A percentile compares a stretch with the other conserved stretches of the same genome.
These are phyloP conservation scores for Magallana ariakensis DNA, from an alignment of 1,140 invertebrate species.

Conservation along the genomic window DNA sequence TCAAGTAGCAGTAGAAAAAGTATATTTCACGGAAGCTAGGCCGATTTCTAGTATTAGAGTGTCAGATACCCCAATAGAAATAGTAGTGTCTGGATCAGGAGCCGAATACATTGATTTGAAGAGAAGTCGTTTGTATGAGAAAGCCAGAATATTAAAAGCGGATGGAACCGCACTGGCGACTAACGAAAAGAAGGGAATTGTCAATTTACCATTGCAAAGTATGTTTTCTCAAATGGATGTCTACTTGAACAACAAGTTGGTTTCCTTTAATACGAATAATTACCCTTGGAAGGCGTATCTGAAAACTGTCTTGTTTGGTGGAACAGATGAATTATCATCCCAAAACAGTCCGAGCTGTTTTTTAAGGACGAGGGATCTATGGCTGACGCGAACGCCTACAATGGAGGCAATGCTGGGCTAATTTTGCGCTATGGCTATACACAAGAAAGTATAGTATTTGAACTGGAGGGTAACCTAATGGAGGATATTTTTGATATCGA, in stretches of 20 bases:
- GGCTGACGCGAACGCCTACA: constrained; percentile 35
- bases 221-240: constrained; percentile 56
- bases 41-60: constrained; percentile 38
- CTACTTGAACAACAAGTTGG: constrained; percentile 54
- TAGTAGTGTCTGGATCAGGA: constrained; percentile 47
- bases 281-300: constrained; percentile 54
- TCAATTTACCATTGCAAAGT: constrained; percentile 54
- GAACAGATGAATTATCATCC: constrained; percentile 29
- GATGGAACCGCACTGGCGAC: constrained; percentile 50
- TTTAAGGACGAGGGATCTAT: constrained; percentile 44
- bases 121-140: constrained; percentile 43
- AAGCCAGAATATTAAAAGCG: constrained; percentile 51
- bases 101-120: constrained; percentile 57
- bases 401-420: constrained; percentile 40
- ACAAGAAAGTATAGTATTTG: constrained; percentile 49
- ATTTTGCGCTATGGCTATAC: constrained; percentile 51
- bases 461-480: constrained; percentile 49
- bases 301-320: constrained; percentile 44
- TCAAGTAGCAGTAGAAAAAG: constrained; percentile 54
- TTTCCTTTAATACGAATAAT: constrained; percentile 52
- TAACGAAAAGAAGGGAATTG: constrained; percentile 50
- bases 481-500: constrained; percentile 50
- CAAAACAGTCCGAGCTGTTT: constrained; percentile 51
- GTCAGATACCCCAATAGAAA: constrained; percentile 53
- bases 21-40: constrained; percentile 46